phyloP scores from a whole-genome alignment of 2,888 invertebrate genomes.

The Monoplex corrugatus region DNA sequence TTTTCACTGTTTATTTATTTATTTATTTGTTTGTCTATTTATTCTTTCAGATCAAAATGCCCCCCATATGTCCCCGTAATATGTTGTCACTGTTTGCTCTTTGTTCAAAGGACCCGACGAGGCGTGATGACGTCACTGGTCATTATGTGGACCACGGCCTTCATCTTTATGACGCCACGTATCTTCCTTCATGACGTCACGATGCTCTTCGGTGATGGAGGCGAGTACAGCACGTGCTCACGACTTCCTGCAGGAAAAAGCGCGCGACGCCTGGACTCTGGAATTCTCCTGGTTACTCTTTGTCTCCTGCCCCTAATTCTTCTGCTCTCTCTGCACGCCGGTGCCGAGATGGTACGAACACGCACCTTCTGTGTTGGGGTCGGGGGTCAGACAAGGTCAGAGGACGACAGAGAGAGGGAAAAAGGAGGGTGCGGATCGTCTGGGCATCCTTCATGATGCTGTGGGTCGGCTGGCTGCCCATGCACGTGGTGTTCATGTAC shows the following conservation, averaged over 20 bases:
- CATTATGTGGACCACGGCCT: constrained; percentile 1
- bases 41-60: no score
- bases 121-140: no score
- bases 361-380: background rate
- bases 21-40: no score
- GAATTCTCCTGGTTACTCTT: background rate
- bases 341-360: no score
- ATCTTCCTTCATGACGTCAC: constrained; percentile 28
- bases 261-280: background rate
- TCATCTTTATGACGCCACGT: background rate
- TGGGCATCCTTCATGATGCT: background rate
- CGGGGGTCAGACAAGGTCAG: background rate
- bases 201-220: constrained; percentile 36
- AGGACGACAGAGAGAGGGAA: background rate
- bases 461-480: background rate
- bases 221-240: constrained; percentile 32
- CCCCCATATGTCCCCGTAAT: no score
- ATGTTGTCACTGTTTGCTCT: no score
- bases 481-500: constrained; percentile 11
- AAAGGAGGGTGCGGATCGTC: background rate
- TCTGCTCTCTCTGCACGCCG: background rate
- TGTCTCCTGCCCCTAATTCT: background rate
- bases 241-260: background rate
- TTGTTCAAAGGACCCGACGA: no score
- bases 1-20: no score